A percentile compares a stretch with the other conserved stretches of the same genome.
Conservation (phyloP, 64 coral and sea anemone species). For the Trachythela sp. region DNA sequence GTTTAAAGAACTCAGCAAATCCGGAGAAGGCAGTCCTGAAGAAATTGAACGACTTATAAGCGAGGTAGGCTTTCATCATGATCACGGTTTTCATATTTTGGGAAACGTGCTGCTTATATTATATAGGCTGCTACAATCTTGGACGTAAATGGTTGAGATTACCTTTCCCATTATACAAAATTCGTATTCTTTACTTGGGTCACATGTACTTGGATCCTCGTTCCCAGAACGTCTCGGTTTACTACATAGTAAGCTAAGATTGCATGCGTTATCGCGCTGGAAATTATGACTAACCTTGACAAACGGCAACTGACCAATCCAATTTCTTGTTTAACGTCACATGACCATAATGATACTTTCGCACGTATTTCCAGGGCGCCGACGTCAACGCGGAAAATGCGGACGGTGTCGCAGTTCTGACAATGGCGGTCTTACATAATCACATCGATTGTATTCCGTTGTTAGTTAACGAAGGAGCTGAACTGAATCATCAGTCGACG, state of each 20-base stretch:
- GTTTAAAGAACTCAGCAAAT: background rate
- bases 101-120: too few species aligned
- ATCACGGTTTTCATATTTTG: too few species aligned
- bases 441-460: slow-evolving; percentile 65
- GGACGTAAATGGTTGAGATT: too few species aligned
- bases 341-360: slow-evolving; percentile 16
- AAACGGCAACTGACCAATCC: background rate
- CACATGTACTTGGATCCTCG: too few species aligned
- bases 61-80: background rate
- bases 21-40: slow-evolving; percentile 2
- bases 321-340: background rate
- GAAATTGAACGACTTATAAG: background rate
- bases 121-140: too few species aligned
- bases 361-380: slow-evolving; percentile 67
- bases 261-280: background rate
- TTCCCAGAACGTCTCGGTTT: too few species aligned
- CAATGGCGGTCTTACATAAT: slow-evolving; percentile 65
- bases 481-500: slow-evolving; percentile 38
- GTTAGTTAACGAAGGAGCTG: slow-evolving; percentile 67
- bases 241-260: too few species aligned
- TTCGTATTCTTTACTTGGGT: too few species aligned
- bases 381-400: slow-evolving; percentile 58
- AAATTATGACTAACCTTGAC: background rate
- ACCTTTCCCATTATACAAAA: too few species aligned
- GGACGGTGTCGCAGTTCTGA: slow-evolving; percentile 55